phyloP scores from a whole-genome alignment of 2,888 invertebrate genomes.

The Zaprionus bogoriensis region DNA sequence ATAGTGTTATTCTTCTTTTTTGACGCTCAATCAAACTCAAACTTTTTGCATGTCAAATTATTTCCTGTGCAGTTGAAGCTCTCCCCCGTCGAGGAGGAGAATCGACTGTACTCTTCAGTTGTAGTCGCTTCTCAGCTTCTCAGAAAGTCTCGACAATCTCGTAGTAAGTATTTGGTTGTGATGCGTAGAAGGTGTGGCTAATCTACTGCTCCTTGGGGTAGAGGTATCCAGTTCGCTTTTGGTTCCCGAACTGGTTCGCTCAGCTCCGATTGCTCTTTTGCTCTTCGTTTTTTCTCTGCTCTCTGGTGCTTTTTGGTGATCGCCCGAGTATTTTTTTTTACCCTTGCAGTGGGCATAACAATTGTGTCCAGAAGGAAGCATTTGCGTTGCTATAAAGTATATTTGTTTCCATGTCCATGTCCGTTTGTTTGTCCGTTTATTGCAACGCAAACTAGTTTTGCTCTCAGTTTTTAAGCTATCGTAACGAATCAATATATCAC shows the following conservation, averaged over 20 bases:
- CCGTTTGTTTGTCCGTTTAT: too few species aligned
- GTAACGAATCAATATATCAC: too few species aligned
- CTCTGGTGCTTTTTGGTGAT: too few species aligned
- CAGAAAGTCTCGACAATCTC: not conserved
- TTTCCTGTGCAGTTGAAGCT: not conserved
- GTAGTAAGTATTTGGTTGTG: not conserved
- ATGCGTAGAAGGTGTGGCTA: not conserved
- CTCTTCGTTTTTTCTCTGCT: not conserved
- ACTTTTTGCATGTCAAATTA: constrained; percentile 27
- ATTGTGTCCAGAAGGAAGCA: too few species aligned
- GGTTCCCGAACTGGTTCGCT: too few species aligned
- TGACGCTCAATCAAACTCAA: not conserved
- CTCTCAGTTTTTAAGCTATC: too few species aligned
- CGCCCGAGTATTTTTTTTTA: too few species aligned
- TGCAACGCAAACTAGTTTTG: too few species aligned
- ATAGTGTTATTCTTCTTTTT: not conserved
- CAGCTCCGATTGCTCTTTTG: not conserved
- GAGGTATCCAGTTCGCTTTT: too few species aligned
- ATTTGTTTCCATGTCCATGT: too few species aligned
- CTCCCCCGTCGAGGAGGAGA: not conserved
- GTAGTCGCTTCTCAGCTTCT: not conserved
- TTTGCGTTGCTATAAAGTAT: too few species aligned
- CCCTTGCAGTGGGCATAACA: too few species aligned
- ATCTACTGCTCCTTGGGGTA: not conserved
- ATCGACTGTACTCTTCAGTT: not conserved